These are phyloP conservation scores for Delichon dasypus DNA, from an alignment of 2,797 vertebrate genomes.

Conservation along the genomic window DNA sequence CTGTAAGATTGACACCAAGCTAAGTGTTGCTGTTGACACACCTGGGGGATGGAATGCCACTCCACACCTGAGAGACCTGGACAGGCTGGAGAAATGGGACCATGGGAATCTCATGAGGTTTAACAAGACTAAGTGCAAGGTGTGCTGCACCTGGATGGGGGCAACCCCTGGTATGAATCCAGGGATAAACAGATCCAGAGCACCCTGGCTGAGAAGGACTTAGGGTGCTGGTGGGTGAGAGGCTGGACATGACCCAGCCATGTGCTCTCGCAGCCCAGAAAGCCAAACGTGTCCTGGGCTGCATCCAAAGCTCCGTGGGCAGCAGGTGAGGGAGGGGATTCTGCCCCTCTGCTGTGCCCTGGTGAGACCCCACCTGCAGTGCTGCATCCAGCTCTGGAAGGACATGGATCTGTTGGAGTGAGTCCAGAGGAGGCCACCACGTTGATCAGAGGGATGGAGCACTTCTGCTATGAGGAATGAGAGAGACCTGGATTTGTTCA, in stretches of 20 bases:
- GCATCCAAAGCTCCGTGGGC: accelerated
- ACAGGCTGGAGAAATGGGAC: background rate
- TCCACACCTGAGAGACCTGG: background rate
- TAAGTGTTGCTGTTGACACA: background rate
- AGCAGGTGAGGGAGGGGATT: background rate
- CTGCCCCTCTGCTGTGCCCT: background rate
- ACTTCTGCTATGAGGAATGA: background rate
- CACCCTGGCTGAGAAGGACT: background rate
- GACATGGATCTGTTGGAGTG: background rate
- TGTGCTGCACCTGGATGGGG: background rate
- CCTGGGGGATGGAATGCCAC: background rate
- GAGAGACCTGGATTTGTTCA: background rate
- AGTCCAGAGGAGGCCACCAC: background rate
- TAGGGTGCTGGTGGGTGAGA: background rate
- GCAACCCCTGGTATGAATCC: background rate
- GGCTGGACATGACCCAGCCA: background rate
- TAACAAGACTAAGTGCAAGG: background rate
- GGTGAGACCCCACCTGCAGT: background rate
- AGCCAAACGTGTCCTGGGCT: accelerated
- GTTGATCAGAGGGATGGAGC: background rate
- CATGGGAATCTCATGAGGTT: background rate
- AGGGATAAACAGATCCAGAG: background rate
- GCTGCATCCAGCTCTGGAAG: background rate
- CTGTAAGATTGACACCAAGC: background rate
- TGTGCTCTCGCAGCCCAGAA: background rate